Base-by-base conservation (phyloP, 2,888 invertebrate species). In the Unio pictorum region DNA sequence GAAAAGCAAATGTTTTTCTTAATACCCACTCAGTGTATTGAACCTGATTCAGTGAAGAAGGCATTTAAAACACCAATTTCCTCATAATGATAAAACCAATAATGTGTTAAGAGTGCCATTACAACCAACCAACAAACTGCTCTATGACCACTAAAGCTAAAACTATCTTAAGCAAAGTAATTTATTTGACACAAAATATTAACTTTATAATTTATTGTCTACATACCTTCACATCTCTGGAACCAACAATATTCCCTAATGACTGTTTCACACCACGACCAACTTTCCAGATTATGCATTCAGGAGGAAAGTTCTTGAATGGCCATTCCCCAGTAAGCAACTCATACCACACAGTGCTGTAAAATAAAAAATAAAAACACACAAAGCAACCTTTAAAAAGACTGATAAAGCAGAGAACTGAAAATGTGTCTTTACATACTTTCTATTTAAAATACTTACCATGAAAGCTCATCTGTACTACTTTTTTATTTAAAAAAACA, bases 301-400 rank as follows among this genome's bases (percentile, higher is more conserved):
- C 98, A 0, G 98, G 95, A 23, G 97, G 95, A 88, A 96, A 95
- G 23, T 94, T 94, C 89, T 96, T 95, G 91, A 97, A 98, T 4
- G 99, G 98, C 93, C 96, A 98, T 87, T 98, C 97, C 4, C 97
- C 96, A 87, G 96, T 97, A 67, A 99, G 92, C 69, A 99, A 91
- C 91, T 99, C 99, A 91, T 97, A 99, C 98, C 98, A 99, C 55
- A 99, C 96, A 68, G 99, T 99, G 65, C 98, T 96, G 83, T 6
- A 86, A 84, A 11, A 70, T 18, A 64, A 28, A 58, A 64, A 8
- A n/a, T 34, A 55, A 57, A 23, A 23, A 23, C 23, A 23, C n/a
- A 11, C 18, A 3, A 30, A 23, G 45, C 45, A 45, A 3, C 45
- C 45, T 45, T 45, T 45, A 15, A 15, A 15, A 11, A 45, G 45